Evolutionary conservation across 2,888 invertebrate species (phyloP).

Genomic region (Belgica antarctica): DNA sequence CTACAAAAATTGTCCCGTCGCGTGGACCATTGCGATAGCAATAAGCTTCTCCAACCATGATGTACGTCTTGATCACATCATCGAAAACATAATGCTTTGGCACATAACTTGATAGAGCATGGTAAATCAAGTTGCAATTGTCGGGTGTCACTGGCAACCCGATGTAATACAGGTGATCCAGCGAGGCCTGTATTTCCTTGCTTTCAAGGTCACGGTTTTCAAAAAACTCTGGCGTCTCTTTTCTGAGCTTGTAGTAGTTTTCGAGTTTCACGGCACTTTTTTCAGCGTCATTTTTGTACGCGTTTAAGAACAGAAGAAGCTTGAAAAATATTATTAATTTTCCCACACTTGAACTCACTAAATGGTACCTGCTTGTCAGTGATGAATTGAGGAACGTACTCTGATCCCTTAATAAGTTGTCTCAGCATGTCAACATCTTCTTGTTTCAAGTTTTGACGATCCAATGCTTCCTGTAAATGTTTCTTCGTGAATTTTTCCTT

Average conservation of each 20-base stretch:
- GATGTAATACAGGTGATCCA: conserved; percentile 51
- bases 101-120: conserved; percentile 60
- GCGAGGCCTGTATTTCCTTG: conserved; percentile 50
- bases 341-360: background rate
- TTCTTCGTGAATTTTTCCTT: too few relatives aligned
- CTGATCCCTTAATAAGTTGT: background rate
- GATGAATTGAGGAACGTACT: background rate
- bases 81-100: conserved; percentile 62
- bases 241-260: conserved; percentile 54
- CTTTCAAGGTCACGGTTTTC: conserved; percentile 53
- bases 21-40: conserved; percentile 2
- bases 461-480: conserved; percentile 6
- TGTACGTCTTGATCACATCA: conserved; percentile 60
- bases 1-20: background rate
- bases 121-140: conserved; percentile 57
- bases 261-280: conserved; percentile 46
- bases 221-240: conserved; percentile 57
- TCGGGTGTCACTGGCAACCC: conserved; percentile 54
- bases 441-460: background rate
- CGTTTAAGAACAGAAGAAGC: conserved; percentile 15
- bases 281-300: background rate
- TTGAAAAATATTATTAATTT: too few relatives aligned
- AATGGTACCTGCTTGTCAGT: conserved; percentile 21
- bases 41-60: conserved; percentile 55
- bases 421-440: conserved; percentile 1